Evolutionary conservation across 2,113 vertebrate species (phyloP).

Genomic region (Andinoacara biseriatus): DNA sequence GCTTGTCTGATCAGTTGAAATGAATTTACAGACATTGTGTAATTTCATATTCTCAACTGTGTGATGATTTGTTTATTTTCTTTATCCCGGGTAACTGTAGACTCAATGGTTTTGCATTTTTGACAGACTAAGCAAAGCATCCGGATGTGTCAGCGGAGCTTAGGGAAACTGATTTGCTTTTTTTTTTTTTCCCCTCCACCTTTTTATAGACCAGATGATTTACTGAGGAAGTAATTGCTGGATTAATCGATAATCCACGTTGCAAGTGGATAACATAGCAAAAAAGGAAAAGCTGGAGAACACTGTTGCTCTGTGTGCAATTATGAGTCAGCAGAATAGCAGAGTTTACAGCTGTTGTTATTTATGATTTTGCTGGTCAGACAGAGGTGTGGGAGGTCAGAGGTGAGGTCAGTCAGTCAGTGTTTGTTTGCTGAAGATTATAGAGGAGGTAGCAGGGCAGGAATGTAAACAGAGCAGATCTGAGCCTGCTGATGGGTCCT

Average conservation of each 20-base stretch:
- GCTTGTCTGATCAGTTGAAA: not conserved
- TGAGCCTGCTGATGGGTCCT: constrained; percentile 40
- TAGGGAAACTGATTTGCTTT: not conserved
- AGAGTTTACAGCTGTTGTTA: constrained; percentile 13
- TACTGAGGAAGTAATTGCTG: not conserved
- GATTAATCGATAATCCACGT: not conserved
- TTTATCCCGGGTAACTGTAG: not conserved
- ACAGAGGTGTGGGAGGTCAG: constrained; percentile 55
- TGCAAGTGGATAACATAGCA: not conserved
- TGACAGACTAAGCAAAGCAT: constrained; percentile 5
- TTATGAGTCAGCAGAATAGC: not conserved
- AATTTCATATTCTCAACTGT: not conserved
- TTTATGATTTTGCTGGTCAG: constrained; percentile 53
- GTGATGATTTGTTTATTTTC: not conserved
- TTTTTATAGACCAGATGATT: not conserved
- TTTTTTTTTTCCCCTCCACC: not conserved
- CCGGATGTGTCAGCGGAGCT: not conserved
- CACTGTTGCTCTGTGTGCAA: not conserved
- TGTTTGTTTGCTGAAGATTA: constrained; percentile 64
- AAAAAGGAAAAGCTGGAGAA: not conserved
- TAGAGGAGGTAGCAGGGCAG: constrained; percentile 58
- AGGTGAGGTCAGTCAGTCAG: constrained; percentile 59
- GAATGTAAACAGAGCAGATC: constrained; percentile 72
- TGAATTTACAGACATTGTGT: not conserved
- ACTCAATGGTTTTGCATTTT: constrained; percentile 3